Conservation (phyloP, 2,888 invertebrate genomes). For the Allophyes oxyacanthae region DNA sequence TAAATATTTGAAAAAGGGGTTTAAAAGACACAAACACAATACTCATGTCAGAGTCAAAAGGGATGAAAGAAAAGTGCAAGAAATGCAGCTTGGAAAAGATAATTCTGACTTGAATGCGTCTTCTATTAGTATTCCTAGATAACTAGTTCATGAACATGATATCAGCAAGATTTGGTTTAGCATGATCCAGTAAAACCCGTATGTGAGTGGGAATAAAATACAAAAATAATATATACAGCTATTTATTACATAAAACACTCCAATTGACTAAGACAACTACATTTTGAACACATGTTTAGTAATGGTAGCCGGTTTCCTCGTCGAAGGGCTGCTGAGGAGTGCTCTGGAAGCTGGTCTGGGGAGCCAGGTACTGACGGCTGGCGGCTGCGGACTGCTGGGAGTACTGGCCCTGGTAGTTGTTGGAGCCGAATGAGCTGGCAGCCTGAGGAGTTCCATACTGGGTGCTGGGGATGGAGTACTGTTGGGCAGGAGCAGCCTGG, state of each 20-base stretch:
- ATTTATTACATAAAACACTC: slow-evolving; percentile 56
- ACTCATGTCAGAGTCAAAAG: too few species aligned
- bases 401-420: slow-evolving; percentile 21
- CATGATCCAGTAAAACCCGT: too few species aligned
- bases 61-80: too few species aligned
- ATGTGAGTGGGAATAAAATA: neutral
- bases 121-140: too few species aligned
- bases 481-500: slow-evolving; percentile 4
- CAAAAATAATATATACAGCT: slow-evolving; percentile 42
- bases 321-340: slow-evolving; percentile 80
- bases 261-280: slow-evolving; percentile 50
- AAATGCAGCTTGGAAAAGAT: too few species aligned
- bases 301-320: slow-evolving; percentile 80
- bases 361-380: slow-evolving; percentile 79
- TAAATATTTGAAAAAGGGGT: too few species aligned
- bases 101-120: too few species aligned
- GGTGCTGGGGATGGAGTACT: slow-evolving; percentile 53
- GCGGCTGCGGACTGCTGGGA: slow-evolving; percentile 62
- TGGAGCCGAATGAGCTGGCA: slow-evolving; percentile 12
- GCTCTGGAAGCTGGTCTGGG: slow-evolving; percentile 67
- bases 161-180: too few species aligned
- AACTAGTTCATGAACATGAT: too few species aligned
- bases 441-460: slow-evolving; percentile 51
- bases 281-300: slow-evolving; percentile 60
- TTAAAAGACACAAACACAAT: too few species aligned